Percentiles rank a stretch among this genome's conserved stretches.
These are phyloP conservation scores for Cristatella mucedo DNA, from an alignment of 2,888 invertebrate species.

Conservation along the genomic window DNA sequence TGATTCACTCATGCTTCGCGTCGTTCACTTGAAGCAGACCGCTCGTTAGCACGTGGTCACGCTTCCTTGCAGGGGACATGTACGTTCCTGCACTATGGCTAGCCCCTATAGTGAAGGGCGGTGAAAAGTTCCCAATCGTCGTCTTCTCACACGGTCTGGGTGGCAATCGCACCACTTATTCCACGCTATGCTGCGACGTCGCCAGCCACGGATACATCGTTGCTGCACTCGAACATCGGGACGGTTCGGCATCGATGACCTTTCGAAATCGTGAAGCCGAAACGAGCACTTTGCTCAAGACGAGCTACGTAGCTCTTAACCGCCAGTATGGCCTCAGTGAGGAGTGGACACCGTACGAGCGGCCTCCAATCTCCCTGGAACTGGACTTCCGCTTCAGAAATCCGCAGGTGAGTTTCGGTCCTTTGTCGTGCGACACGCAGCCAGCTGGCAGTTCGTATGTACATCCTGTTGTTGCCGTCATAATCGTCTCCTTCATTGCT, in stretches of 20 bases:
- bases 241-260: conserved; percentile 33
- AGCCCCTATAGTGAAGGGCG: conserved; percentile 27
- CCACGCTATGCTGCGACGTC: conserved; percentile 47
- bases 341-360: conserved; percentile 27
- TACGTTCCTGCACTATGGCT: conserved; percentile 45
- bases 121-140: conserved; percentile 42
- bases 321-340: conserved; percentile 17
- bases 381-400: conserved; percentile 36
- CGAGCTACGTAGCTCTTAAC: conserved; percentile 9
- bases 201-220: conserved; percentile 52
- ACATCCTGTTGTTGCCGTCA: too few relatives aligned
- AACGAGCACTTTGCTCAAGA: neutral
- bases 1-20: too few relatives aligned
- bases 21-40: too few relatives aligned
- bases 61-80: conserved; percentile 34
- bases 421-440: too few relatives aligned
- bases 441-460: too few relatives aligned
- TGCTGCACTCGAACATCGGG: conserved; percentile 50
- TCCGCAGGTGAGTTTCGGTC: too few relatives aligned
- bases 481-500: too few relatives aligned
- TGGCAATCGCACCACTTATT: conserved; percentile 47
- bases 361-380: conserved; percentile 22
- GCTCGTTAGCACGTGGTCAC: too few relatives aligned
- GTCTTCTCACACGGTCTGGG: conserved; percentile 53
- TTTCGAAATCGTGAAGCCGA: conserved; percentile 18